A percentile compares a stretch with the other conserved stretches of the same genome.
Conservation (phyloP, 2,888 invertebrate genomes). For the Sepiola atlantica region DNA sequence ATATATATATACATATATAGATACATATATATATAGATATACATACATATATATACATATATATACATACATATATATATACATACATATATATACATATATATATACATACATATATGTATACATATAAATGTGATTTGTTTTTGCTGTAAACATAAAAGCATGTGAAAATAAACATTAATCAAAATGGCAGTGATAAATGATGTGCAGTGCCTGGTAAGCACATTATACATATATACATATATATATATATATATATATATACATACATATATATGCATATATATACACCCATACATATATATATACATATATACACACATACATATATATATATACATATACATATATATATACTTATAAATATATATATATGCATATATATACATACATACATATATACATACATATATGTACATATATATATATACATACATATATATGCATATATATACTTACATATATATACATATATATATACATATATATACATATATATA, state of each 20-base stretch:
- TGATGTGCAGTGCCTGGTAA: background rate
- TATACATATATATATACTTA: background rate
- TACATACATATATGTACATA: background rate
- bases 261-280: constrained; percentile 32
- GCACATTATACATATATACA: too few relatives aligned
- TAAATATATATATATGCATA: background rate
- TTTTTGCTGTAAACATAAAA: background rate
- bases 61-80: background rate
- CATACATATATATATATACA: background rate
- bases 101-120: background rate
- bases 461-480: constrained; percentile 17
- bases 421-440: background rate
- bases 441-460: background rate
- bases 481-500: background rate
- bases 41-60: background rate
- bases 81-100: background rate
- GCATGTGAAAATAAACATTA: background rate
- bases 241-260: background rate
- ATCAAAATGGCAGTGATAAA: background rate
- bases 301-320: background rate
- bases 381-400: background rate
- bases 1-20: background rate
- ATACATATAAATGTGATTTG: background rate
- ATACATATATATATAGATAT: background rate
- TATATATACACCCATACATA: background rate